These are phyloP conservation scores for Drosophila parthenogenetica DNA, from an alignment of 2,888 invertebrate genomes.

Conservation along the genomic window DNA sequence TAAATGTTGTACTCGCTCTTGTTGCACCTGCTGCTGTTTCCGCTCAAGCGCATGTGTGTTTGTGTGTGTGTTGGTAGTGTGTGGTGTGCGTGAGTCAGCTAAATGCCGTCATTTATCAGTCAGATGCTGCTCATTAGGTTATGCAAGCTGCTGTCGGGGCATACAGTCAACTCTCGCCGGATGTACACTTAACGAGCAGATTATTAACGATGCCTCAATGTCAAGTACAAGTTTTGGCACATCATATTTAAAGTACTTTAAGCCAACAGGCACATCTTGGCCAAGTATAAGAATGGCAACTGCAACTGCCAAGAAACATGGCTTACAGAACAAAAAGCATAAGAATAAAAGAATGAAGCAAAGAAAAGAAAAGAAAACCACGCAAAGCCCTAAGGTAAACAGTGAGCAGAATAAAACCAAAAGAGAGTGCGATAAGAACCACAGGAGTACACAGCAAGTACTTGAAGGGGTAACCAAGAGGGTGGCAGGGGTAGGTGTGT, in stretches of 20 bases:
- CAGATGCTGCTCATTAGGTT: constrained; percentile 65
- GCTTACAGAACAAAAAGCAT: constrained; percentile 5
- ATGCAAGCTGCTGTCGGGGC: constrained; percentile 52
- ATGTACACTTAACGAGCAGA: constrained; percentile 48
- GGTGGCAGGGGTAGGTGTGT: background rate
- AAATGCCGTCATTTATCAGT: constrained; percentile 61
- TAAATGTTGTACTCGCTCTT: constrained; percentile 23
- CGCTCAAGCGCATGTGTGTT: constrained; percentile 28
- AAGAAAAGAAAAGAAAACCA: constrained; percentile 15
- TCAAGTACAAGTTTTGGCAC: constrained; percentile 50
- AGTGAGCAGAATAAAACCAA: constrained; percentile 24
- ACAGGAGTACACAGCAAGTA: constrained; percentile 6
- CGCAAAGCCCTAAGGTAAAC: constrained; percentile 67
- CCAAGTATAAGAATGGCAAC: constrained; percentile 19
- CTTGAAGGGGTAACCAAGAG: background rate
- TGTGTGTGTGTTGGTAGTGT: background rate
- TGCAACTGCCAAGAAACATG: constrained; percentile 15
- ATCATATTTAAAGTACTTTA: constrained; percentile 47
- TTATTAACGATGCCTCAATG: constrained; percentile 68
- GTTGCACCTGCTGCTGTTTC: constrained; percentile 52
- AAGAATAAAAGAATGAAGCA: constrained; percentile 2
- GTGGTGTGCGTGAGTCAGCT: constrained; percentile 28
- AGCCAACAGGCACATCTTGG: constrained; percentile 30
- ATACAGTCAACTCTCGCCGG: constrained; percentile 4
- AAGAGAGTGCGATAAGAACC: constrained; percentile 34